Base-by-base conservation (phyloP, 2,888 invertebrate genomes). In the Neoitamus cyanurus region DNA sequence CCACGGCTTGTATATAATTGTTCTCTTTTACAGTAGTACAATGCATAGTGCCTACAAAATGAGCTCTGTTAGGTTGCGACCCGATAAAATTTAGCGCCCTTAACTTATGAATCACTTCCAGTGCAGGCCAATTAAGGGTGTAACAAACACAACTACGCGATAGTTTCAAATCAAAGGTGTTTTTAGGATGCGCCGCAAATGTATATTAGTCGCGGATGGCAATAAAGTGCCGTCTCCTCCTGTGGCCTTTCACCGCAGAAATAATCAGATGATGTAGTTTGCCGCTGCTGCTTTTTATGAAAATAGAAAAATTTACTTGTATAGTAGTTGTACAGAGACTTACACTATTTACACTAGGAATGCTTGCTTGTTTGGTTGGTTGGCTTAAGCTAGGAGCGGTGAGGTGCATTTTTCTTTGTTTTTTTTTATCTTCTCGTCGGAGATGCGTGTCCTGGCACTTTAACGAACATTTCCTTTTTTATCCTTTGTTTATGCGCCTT, bases 281-380 rank as follows among this genome's bases (percentile, higher is more conserved):
- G 58, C 58, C 58, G 58, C 58, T 58, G 58, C 58, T 58, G 58
- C 58, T 7, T 25, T 25, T 75, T 75, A 75, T 80, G 78, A 80
- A 80, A 80, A 80, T 80, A 80, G 78, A 80, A 20, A 58, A 58
- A 46, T 78, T 78, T 58, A 75, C 4, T 75, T 80, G 37, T 80
- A 34, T 58, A 58, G 30, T 30, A 58, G 58, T 58, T 80, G 48
- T 80, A 80, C 34, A 80, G 25, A 58, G 48, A 58, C 78, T 78
- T 78, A 58, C 31, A 30, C 58, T 80, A 58, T 80, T 80, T 80
- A 80, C 48, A 80, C 34, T 80, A 80, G 36, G 13, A 80, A 58
- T 80, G 5, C 48, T 80, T 30, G 30, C 31, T 58, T 9, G 58
- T 34, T 80, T 58, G 58, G 25, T 58, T 58, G 42, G 2, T 42